phyloP scores from a whole-genome alignment of 2,113 vertebrate genomes.

The Laterallus jamaicensis region DNA sequence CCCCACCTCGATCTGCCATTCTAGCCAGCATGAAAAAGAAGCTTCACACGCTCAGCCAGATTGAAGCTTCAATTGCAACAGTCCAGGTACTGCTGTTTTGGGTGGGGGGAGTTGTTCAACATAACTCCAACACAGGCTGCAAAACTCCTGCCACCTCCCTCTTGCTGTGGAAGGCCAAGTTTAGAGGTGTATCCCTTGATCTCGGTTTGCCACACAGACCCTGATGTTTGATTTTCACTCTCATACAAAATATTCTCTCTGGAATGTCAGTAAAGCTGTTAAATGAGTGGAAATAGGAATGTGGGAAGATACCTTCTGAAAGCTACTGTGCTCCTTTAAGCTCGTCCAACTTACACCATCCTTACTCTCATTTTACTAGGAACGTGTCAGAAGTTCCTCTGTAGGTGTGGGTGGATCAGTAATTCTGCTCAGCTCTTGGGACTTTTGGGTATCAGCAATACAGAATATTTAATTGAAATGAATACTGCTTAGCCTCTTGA shows the following conservation, averaged over 20 bases:
- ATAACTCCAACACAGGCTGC: neutral
- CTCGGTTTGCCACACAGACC: neutral
- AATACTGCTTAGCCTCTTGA: neutral
- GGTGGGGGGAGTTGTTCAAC: neutral
- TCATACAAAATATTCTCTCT: neutral
- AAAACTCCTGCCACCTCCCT: neutral
- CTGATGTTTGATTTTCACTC: neutral
- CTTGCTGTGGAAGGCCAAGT: neutral
- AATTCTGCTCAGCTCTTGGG: neutral
- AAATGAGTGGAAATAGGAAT: neutral
- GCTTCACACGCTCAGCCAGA: slow-evolving; percentile 93
- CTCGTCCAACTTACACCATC: neutral
- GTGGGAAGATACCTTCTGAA: neutral
- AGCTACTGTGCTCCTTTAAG: neutral
- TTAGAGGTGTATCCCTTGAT: neutral
- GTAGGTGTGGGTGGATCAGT: neutral
- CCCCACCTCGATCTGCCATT: slow-evolving; percentile 91
- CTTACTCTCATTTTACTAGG: neutral
- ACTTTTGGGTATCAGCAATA: neutral
- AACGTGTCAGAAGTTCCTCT: neutral
- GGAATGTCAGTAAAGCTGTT: neutral
- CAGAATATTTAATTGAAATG: neutral
- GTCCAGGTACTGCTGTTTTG: slow-evolving; percentile 81
- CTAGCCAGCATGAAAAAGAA: slow-evolving; percentile 98
- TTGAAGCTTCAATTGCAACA: slow-evolving; percentile 88